These are phyloP conservation scores for Apantesis nais DNA, from an alignment of 2,888 invertebrate genomes.

Conservation along the genomic window DNA sequence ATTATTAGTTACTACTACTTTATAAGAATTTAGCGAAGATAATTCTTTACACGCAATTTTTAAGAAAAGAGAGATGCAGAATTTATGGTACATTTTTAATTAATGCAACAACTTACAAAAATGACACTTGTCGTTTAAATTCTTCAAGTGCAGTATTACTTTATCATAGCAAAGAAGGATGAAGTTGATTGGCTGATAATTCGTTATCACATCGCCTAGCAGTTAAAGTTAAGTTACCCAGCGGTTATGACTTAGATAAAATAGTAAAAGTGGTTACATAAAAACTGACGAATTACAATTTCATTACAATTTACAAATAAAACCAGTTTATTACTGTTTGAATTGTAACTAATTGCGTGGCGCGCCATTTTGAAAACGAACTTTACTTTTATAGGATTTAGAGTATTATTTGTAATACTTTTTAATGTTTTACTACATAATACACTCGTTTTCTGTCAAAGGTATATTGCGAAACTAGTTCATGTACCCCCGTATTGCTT, in stretches of 20 bases:
- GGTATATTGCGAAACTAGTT: too few relatives aligned
- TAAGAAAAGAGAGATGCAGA: too few relatives aligned
- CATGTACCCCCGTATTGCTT: too few relatives aligned
- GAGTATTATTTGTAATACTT: neutral
- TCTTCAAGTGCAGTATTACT: neutral
- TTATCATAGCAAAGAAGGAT: neutral
- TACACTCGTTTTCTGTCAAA: too few relatives aligned
- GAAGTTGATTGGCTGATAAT: slow-evolving; percentile 7
- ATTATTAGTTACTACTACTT: too few relatives aligned
- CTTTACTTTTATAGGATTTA: neutral
- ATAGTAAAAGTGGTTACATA: neutral
- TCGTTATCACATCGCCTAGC: slow-evolving; percentile 6
- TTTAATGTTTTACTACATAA: neutral
- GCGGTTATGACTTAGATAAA: neutral
- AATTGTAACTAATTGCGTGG: neutral
- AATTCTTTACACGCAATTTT: too few relatives aligned
- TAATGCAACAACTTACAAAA: too few relatives aligned
- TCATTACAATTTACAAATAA: neutral
- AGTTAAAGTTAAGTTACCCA: slow-evolving; percentile 4
- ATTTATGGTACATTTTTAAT: too few relatives aligned
- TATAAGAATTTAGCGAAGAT: too few relatives aligned
- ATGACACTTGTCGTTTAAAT: neutral
- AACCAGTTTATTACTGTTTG: neutral
- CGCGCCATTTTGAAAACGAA: neutral
- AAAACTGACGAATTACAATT: slow-evolving; percentile 1